Base-by-base conservation (phyloP, 2,797 vertebrate species). In the Ciconia nigra region DNA sequence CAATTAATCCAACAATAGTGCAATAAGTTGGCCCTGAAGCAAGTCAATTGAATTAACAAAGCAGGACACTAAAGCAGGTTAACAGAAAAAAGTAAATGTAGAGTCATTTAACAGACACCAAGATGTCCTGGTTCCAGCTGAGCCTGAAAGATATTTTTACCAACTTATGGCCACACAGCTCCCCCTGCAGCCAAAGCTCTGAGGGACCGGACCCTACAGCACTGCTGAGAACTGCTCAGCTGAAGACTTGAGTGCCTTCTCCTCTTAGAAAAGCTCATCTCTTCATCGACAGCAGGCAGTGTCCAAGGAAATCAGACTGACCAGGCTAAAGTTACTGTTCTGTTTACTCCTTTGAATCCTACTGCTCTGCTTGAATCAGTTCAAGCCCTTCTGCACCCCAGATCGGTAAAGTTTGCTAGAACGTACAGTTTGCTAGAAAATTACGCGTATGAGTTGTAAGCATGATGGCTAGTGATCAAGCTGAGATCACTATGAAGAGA, bases 401-500 rank as follows among this genome's bases (percentile, higher is more conserved):
- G 11, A 61, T 8, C 2, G 2, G 13, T 31, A 33, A 49, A 37
- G 37, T 37, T 37, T 37, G 37, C 37, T 37, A 37, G 37, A 37
- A 37, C 0, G 1, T 35, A 58, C 5, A 22, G n/a, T 54, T 72
- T 61, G 29, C 33, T 74, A 57, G 37, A 57, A 78, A 86, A 51
- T 33, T 5, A 21, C 0, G 0, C 4, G 3, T 15, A 13, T 11
- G 51, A 93, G 7, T 16, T 49, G 28, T 15, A 67, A 78, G 54
- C 66, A 26, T 0, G 1, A 59, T 5, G 19, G 54, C 49, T 19
- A 49, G 49, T 2, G 11, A 80, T 20, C 26, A 55, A 25, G 73
- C 44, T 1, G 15, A 44, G 25, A 51, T 55, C 2, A 9, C 42
- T 61, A 25, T 0, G 0, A 80, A 70, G 54, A 42, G 19, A 76